Evolutionary conservation across 92 coral and sea anemone species (phyloP), one percentile per base, ranked within the genome.

Genomic region (Palythoa heliodiscus): DNA sequence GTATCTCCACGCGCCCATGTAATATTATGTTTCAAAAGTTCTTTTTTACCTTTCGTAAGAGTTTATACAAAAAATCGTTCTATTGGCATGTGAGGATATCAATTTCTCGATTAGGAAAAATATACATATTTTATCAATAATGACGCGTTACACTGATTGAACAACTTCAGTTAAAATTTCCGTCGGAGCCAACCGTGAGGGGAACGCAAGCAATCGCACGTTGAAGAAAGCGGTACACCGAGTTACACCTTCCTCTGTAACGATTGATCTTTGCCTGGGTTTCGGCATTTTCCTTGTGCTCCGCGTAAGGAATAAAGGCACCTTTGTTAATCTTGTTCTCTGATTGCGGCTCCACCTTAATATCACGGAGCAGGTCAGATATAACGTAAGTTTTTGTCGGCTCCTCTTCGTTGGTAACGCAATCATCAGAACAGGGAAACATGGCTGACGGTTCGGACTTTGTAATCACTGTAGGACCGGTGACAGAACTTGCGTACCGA

Each of bases 131-230:
- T 43, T 7, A 43, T 43, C 50, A 8, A 3, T 43, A 43, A 43
- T 43, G 9, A 43, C 50, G 50, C 16, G 61, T 63, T n/a, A 15
- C n/a, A 15, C 67, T 20, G 3, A 17, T 15, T n/a, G 69, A 63
- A 20, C 2, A 6, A 20, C 69, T 5, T 63, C 47, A 69, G 47
- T 19, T 24, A 40, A 14, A 35, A 52, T 25, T 6, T 23, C 35
- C 20, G 75, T 40, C 55, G 14, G 84, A 67, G 61, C 74, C 61
- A 15, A 48, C 9, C 50, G 9, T 20, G 7, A 80, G 84, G 13
- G 84, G 84, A 70, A 80, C 66, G 40, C 72, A 80, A 8, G 84
- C 74, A 39, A 80, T 48, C 19, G 84, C 84, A 43, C 84, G 24
- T 53, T 66, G 84, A 48, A 80, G 84, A 7, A 66, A 66, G 7